Conservation (phyloP, 2,888 invertebrate genomes). For the Tetranychus truncatus region DNA sequence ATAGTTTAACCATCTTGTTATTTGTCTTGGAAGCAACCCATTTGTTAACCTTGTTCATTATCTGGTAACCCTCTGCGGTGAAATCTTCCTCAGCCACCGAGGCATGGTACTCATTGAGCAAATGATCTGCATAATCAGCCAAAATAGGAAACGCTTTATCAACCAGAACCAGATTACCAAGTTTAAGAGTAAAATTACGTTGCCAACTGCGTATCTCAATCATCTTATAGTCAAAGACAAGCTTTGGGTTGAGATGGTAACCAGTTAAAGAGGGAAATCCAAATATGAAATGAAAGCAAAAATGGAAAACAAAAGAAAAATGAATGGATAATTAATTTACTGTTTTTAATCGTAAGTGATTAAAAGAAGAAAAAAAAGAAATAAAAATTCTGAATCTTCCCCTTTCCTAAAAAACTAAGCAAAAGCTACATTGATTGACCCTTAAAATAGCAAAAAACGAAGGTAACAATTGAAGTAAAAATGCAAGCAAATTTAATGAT, state of each 20-base stretch:
- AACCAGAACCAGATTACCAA: not conserved
- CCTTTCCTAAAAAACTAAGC: too few species aligned
- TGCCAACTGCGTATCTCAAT: constrained; percentile 5
- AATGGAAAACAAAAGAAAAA: too few species aligned
- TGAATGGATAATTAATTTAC: too few species aligned
- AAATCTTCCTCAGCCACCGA: constrained; percentile 20
- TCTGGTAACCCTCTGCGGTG: not conserved
- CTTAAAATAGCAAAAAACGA: too few species aligned
- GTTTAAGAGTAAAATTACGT: constrained; percentile 1
- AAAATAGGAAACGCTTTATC: constrained; percentile 1
- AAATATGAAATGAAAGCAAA: too few species aligned
- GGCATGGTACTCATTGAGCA: constrained; percentile 5
- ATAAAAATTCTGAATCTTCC: too few species aligned
- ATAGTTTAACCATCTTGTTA: constrained; percentile 22
- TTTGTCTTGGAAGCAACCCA: constrained; percentile 23
- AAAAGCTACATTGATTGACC: too few species aligned
- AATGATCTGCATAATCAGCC: not conserved
- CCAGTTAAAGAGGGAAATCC: too few species aligned
- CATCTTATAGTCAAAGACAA: constrained; percentile 7
- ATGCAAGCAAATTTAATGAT: too few species aligned
- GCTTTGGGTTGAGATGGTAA: not conserved
- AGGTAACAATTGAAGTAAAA: too few species aligned
- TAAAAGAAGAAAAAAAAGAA: too few species aligned
- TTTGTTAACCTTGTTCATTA: constrained; percentile 22
- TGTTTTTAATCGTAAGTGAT: too few species aligned